phyloP scores from a whole-genome alignment of 2,888 invertebrate genomes.

The Pinctada fucata region DNA sequence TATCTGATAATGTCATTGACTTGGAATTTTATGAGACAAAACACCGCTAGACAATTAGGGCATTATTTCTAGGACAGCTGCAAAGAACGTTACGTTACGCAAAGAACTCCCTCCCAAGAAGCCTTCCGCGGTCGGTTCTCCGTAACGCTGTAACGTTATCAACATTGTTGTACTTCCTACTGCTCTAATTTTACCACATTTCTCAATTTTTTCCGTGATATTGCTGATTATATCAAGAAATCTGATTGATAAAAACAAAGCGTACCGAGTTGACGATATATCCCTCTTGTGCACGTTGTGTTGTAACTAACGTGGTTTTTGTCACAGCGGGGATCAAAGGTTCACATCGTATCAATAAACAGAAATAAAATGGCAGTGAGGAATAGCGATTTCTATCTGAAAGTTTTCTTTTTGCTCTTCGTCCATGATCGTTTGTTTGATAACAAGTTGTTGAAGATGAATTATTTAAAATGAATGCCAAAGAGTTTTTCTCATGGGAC shows the following conservation, averaged over 20 bases:
- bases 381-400: background rate
- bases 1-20: too few relatives aligned
- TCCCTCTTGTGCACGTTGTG: too few relatives aligned
- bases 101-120: background rate
- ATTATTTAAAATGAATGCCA: background rate
- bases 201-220: background rate
- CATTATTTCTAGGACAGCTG: background rate
- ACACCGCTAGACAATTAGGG: too few relatives aligned
- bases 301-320: background rate
- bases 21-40: too few relatives aligned
- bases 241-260: background rate
- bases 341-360: background rate
- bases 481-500: background rate
- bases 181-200: background rate
- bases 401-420: background rate
- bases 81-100: background rate
- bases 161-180: background rate
- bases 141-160: background rate
- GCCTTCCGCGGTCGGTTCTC: background rate
- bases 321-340: background rate
- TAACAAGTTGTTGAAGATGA: background rate
- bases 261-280: too few relatives aligned
- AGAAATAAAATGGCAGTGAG: background rate
- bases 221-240: background rate
- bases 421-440: background rate